Base-by-base conservation (phyloP, 2,113 vertebrate species). In the Osmerus mordax region DNA sequence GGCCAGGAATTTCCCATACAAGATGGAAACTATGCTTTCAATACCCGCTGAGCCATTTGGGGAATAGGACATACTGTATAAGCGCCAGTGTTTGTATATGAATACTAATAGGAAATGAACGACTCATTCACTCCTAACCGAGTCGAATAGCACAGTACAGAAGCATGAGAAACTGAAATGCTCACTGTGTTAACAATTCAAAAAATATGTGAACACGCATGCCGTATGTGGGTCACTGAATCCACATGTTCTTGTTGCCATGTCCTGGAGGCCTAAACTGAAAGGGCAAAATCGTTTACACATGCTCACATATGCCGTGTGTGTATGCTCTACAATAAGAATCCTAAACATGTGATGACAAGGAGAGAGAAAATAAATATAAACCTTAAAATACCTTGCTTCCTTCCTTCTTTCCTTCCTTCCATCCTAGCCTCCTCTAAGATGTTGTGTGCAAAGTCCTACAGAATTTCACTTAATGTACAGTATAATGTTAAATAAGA, bases 141-240 rank as follows among this genome's bases (percentile, higher is more conserved):
- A 74, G 70, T 66, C n/a, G n/a, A 55, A 19, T 19, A 32, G 47
- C 25, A 18, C 41, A 63, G 23, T 15, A 23, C 8, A 19, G 12
- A 18, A 62, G 23, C 41, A 11, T n/a, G 36, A 23, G 41, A 11
- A 51, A 70, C 74, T 63, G 68, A n/a, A 70, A 53, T 36, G 13
- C 70, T 52, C 65, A 65, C 53, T 62, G 65, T 61, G 72, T 32
- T 15, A 51, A 65, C 60, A 70, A 19, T 28, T 67, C 7, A 53
- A 66, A 63, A 63, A 60, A 23, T 28, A 69, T 67, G 60, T 63
- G 62, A 61, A 71, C 67, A 54, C 61, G 52, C 68, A 36, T 66
- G 60, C 21, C 14, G 36, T 77, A 65, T 73, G 51, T 78, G 60
- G 80, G 70, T 84, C 74, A 81, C 2, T 65, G 75, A 61, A 59